These are phyloP conservation scores for Euleptes europaea DNA, from an alignment of 2,113 vertebrate species.

Conservation along the genomic window DNA sequence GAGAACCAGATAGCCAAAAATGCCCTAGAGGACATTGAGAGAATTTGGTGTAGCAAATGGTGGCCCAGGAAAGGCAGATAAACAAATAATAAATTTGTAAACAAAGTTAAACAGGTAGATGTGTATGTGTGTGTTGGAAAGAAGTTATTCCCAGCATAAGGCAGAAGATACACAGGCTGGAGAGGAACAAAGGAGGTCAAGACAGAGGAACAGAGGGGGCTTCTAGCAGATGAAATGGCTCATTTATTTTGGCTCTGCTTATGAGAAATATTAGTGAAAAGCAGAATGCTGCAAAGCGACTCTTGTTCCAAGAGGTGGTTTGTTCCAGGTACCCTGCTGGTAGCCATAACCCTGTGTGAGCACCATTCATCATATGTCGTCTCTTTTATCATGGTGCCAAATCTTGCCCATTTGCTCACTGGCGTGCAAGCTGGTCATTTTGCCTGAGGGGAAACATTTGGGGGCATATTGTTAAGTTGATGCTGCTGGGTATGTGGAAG, in stretches of 20 bases:
- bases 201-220: neutral
- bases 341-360: slow-evolving; percentile 23
- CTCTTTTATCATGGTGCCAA: rapidly evolving
- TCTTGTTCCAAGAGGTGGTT: slow-evolving; percentile 22
- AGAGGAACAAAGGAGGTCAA: neutral
- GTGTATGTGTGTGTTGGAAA: neutral
- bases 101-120: neutral
- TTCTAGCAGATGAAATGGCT: neutral
- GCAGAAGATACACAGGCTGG: neutral
- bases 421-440: neutral
- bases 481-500: neutral
- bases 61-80: too few species aligned
- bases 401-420: neutral
- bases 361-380: neutral
- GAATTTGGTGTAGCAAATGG: neutral
- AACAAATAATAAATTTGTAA: neutral
- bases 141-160: neutral
- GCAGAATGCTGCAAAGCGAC: slow-evolving; percentile 21
- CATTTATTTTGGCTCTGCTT: neutral
- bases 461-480: neutral
- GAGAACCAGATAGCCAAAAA: neutral
- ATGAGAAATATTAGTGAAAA: slow-evolving; percentile 33
- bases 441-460: neutral
- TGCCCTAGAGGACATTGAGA: neutral
- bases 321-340: slow-evolving; percentile 27